Percentiles rank a stretch among this genome's conserved stretches.
These are phyloP conservation scores for Apeltes quadracus DNA, from an alignment of 2,113 vertebrate genomes.

Conservation along the genomic window DNA sequence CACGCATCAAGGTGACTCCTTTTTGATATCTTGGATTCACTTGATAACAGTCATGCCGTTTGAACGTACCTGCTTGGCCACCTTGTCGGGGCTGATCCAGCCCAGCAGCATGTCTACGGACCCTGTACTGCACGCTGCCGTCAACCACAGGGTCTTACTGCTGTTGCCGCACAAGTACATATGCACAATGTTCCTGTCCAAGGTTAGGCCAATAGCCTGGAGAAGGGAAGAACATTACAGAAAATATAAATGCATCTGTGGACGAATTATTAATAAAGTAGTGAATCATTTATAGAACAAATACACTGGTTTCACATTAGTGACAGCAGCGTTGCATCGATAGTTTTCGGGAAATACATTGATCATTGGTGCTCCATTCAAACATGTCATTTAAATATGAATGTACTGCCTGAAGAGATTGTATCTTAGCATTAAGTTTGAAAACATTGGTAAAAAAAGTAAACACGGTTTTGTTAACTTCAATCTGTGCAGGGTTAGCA, in stretches of 20 bases:
- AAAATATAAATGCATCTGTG: neutral
- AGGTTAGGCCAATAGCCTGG: conserved; percentile 65
- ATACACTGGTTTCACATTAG: no score
- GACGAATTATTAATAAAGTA: neutral
- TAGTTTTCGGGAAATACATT: neutral
- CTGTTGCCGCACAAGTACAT: conserved; percentile 62
- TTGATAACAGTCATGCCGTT: neutral
- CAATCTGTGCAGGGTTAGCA: neutral
- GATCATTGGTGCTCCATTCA: neutral
- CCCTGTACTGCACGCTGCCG: conserved; percentile 50
- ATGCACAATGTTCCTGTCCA: conserved; percentile 47
- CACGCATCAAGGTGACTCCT: neutral
- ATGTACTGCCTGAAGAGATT: neutral
- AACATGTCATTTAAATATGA: neutral
- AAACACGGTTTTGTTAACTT: neutral
- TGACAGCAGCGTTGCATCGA: neutral
- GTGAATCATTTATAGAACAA: neutral
- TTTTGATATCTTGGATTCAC: neutral
- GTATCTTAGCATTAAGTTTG: neutral
- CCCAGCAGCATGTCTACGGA: conserved; percentile 55
- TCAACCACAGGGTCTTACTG: conserved; percentile 31
- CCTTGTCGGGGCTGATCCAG: conserved; percentile 58
- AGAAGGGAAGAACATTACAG: neutral
- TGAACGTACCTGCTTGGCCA: conserved; percentile 72
- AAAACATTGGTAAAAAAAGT: neutral